Evolutionary conservation across 2,888 invertebrate genomes (phyloP).

Genomic region (Eupithecia insigniata): DNA sequence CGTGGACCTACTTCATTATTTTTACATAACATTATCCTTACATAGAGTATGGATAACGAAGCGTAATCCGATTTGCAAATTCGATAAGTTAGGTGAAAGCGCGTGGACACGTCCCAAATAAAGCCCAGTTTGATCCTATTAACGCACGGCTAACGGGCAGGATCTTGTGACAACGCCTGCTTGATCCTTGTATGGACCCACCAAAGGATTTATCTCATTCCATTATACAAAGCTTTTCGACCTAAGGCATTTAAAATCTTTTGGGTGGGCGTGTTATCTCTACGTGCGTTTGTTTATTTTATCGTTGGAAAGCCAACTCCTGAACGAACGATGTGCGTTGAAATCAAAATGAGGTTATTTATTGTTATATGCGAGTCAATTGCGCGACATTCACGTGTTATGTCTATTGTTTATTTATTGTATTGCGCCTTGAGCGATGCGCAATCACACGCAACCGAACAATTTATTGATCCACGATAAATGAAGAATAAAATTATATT

Average conservation of each 20-base stretch:
- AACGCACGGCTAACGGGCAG: slow-evolving; percentile 79
- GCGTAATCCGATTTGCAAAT: slow-evolving; percentile 83
- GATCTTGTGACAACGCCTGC: slow-evolving; percentile 72
- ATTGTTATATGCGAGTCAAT: slow-evolving; percentile 51
- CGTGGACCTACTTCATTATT: slow-evolving; percentile 35
- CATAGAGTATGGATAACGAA: slow-evolving; percentile 71
- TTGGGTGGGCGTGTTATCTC: slow-evolving; percentile 50
- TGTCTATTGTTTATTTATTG: slow-evolving; percentile 55
- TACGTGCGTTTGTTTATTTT: slow-evolving; percentile 56
- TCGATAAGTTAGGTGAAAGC: slow-evolving; percentile 82
- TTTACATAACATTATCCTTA: slow-evolving; percentile 40
- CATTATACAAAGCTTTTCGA: slow-evolving; percentile 50
- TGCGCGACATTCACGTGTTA: slow-evolving; percentile 49
- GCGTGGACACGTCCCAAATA: slow-evolving; percentile 80
- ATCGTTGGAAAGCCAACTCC: slow-evolving; percentile 45
- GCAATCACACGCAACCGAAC: slow-evolving; percentile 39
- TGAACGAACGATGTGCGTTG: slow-evolving; percentile 48
- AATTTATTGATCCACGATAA: slow-evolving; percentile 27
- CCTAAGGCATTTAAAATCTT: slow-evolving; percentile 41
- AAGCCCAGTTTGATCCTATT: slow-evolving; percentile 83
- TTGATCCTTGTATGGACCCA: slow-evolving; percentile 67
- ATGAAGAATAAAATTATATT: slow-evolving; percentile 9
- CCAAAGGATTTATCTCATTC: slow-evolving; percentile 56
- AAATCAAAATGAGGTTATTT: slow-evolving; percentile 57
- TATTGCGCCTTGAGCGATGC: slow-evolving; percentile 44